A percentile compares a stretch with the other conserved stretches of the same genome.
phyloP scores from a whole-genome alignment of 2,888 invertebrate genomes.

The Trachelus troglodyta region DNA sequence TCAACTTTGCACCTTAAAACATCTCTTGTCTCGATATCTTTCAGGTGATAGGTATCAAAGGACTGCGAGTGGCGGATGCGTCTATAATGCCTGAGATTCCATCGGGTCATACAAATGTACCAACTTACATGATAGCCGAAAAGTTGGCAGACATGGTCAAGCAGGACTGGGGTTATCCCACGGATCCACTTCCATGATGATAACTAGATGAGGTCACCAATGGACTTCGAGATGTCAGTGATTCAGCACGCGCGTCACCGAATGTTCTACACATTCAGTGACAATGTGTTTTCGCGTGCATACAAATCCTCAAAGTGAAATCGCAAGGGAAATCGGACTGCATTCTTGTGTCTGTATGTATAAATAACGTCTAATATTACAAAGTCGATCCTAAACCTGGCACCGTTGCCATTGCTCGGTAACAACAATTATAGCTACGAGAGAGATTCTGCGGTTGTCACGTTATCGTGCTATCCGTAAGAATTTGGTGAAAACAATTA shows the following conservation, averaged over 20 bases:
- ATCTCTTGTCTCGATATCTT: neutral
- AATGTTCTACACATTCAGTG: no score
- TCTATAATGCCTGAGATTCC: constrained; percentile 75
- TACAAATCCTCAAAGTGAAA: neutral
- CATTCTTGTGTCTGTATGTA: neutral
- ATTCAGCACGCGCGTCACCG: neutral
- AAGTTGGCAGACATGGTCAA: constrained; percentile 76
- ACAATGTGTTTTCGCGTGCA: no score
- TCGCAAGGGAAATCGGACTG: neutral
- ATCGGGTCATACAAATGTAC: constrained; percentile 74
- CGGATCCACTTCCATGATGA: constrained; percentile 18
- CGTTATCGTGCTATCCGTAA: neutral
- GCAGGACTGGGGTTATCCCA: constrained; percentile 64
- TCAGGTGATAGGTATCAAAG: constrained; percentile 67
- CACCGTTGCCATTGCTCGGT: neutral
- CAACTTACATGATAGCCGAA: constrained; percentile 77
- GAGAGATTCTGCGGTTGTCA: neutral
- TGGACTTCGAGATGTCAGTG: neutral
- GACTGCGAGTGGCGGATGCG: constrained; percentile 74
- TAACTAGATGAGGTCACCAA: neutral
- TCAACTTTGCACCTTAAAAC: no score
- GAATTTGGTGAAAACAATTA: neutral
- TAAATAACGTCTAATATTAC: neutral
- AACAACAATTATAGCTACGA: neutral
- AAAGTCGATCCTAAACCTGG: neutral